phyloP scores from a whole-genome alignment of 2,797 vertebrate species.

The Oceanodroma leucorhoa region DNA sequence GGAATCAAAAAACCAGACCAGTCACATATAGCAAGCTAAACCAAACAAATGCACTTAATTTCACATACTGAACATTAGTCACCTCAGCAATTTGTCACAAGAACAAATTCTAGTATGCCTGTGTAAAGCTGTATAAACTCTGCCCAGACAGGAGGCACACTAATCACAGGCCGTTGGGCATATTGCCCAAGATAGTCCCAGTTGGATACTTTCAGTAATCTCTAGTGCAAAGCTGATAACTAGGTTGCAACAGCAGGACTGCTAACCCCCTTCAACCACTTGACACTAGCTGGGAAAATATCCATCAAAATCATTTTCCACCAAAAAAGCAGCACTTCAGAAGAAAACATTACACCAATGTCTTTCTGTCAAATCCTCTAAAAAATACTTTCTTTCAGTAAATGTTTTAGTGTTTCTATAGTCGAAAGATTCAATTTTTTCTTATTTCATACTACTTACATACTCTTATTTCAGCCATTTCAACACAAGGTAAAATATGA shows the following conservation, averaged over 20 bases:
- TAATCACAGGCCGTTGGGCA: rapidly evolving
- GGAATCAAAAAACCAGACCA: not conserved
- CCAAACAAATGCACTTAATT: not conserved
- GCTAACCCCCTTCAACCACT: not conserved
- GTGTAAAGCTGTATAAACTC: not conserved
- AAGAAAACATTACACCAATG: not conserved
- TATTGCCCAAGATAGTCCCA: not conserved
- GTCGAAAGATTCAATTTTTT: not conserved
- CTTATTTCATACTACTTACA: not conserved
- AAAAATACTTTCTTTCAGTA: not conserved
- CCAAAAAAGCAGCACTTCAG: not conserved
- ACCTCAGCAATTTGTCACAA: not conserved
- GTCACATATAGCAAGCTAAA: not conserved
- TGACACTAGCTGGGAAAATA: not conserved
- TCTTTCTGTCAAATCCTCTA: not conserved
- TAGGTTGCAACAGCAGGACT: not conserved
- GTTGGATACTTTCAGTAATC: not conserved
- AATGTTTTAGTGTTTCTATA: not conserved
- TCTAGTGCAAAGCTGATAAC: not conserved
- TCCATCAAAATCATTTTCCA: not conserved
- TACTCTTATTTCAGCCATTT: not conserved
- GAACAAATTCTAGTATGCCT: not conserved
- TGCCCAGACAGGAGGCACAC: not conserved
- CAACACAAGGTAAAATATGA: not conserved
- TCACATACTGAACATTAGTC: not conserved